phyloP scores from a whole-genome alignment of 2,797 vertebrate species.

The Mycteria americana region DNA sequence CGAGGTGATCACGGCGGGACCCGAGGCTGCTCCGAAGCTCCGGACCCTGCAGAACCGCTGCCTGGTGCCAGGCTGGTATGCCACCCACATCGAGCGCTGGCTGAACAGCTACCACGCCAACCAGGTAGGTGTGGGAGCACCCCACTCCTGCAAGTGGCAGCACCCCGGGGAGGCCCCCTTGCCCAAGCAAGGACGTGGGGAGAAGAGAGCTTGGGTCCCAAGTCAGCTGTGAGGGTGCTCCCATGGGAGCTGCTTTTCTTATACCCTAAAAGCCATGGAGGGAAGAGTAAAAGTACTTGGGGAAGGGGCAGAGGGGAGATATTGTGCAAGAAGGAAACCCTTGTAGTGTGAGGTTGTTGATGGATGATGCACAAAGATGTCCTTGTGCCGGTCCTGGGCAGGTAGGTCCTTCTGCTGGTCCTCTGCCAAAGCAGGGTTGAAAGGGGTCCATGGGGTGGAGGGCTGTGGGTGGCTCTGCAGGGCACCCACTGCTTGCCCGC shows the following conservation, averaged over 20 bases:
- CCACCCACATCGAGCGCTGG: constrained; percentile 94
- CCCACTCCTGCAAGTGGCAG: background rate
- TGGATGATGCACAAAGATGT: background rate
- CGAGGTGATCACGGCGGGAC: constrained; percentile 89
- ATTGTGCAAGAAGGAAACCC: background rate
- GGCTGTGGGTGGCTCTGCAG: background rate
- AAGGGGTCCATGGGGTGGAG: background rate
- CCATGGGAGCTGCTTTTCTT: background rate
- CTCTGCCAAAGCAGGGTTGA: background rate
- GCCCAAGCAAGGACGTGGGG: accelerated
- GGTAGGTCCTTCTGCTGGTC: background rate
- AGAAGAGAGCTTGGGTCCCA: background rate
- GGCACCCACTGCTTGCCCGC: accelerated
- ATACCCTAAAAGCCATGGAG: accelerated
- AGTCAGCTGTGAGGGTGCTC: background rate
- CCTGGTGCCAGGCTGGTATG: constrained; percentile 93
- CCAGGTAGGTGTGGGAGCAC: constrained; percentile 81
- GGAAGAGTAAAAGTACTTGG: background rate
- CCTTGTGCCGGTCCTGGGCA: background rate
- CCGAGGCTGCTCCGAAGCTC: constrained; percentile 81
- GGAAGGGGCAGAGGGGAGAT: background rate
- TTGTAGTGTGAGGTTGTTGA: background rate
- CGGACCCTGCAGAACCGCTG: constrained; percentile 93
- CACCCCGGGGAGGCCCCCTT: accelerated
- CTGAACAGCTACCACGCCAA: constrained; percentile 92